Evolutionary conservation across 2,113 vertebrate genomes (phyloP), one percentile per base, ranked within the genome.

Genomic region (Callipepla squamata): DNA sequence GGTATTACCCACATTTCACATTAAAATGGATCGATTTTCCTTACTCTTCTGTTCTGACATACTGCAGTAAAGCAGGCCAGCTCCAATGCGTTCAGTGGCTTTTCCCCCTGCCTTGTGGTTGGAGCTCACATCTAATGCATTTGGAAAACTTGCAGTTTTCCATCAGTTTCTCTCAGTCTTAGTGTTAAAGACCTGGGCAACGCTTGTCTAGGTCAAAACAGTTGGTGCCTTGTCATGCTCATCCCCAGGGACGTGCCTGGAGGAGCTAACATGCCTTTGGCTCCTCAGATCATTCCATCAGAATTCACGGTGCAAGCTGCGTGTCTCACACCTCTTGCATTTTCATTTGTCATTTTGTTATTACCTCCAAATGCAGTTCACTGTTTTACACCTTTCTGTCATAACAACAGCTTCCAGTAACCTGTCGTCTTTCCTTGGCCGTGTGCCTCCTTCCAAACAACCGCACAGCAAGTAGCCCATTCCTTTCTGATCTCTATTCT

Each of bases 381-480:
- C 20, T 13, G 7, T 30, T 80, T 62, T 50, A 45, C 23, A 90
- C 45, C n/a, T 74, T 85, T 89, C 26, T 87, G 45, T 53, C 0
- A 0, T 20, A 53, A 45, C 30, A 73, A 23, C 30, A 70, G 58
- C 34, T 80, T 25, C 15, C 53, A 58, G 45, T 30, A 42, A 74
- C 9, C 55, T n/a, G 17, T 13, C 40, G 30, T 21, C 53, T 36
- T 1, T 57, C 18, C 15, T 6, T 7, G 36, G 40, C 74, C 66
- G 44, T 2, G 19, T 53, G 23, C 36, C n/a, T 96, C 44, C 63
- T 77, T 50, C 59, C 34, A 23, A 66, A 36, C 23, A 26, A 5
- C 26, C 38, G 9, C 0, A 0, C 25, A 23, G 10, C 9, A 42
- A 76, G 38, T 6, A 53, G n/a, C 5, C 0, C 13, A n/a, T 14